Base-by-base conservation (phyloP, 1,140 invertebrate genomes). In the Drosophila nannoptera region DNA sequence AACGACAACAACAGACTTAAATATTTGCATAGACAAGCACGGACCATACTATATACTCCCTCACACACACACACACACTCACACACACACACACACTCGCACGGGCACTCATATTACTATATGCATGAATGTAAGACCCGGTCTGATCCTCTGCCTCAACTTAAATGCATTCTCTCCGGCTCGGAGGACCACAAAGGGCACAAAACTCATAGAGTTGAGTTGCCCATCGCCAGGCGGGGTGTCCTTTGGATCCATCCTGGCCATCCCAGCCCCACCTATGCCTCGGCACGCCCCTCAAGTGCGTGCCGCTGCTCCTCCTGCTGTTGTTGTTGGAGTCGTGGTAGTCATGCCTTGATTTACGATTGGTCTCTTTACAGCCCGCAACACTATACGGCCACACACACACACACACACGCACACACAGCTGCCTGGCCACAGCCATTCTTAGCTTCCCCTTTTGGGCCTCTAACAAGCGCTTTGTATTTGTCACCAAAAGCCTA, bases 11-110 rank as follows among this genome's bases (percentile, higher is more conserved):
- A 73, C 77, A 80, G 77, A 80, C 77, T 75, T 67, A 77, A 80
- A 80, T 81, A 81, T 80, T 80, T 80, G 77, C 77, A 80, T 80
- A 81, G 77, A 81, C 77, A 80, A 81, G 73, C 69, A 62, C 65
- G 45, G 48, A 12, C 53, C 62, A 42, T 33, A 33, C 40, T 58
- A 48, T 42, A 67, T n/a, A 22, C 22, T 22, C 22, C 22, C 22
- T 22, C 22, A 2, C 22, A 2, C 22, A 42, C 29, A 55, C 29
- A 35, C 60, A 61, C 32, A 55, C 22, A 42, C 29, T 55, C 29
- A 35, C 60, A 61, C 32, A 55, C 31, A 54, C 14, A 40, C 43
- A 54, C 33, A 64, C 14, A 62, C 12, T 50, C 32, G 48, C 22
- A 70, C 33, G 63, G 53, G 38, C 45, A 54, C 32, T 5, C n/a